phyloP scores from a whole-genome alignment of 2,797 vertebrate genomes.

The Pipistrellus pygmaeus region DNA sequence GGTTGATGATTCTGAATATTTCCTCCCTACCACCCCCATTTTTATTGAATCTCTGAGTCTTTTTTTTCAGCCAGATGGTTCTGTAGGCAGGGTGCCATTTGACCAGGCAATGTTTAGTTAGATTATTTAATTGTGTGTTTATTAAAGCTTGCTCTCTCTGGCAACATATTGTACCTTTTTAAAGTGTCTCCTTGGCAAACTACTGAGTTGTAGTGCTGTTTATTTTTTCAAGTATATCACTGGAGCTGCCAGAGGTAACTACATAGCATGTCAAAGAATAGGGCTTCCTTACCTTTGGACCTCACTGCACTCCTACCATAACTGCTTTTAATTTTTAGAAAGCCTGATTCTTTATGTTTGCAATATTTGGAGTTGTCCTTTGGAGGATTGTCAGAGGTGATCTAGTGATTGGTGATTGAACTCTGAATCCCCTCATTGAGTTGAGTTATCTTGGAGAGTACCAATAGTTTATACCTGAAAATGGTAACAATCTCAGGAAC shows the following conservation, averaged over 20 bases:
- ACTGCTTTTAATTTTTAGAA: constrained; percentile 14
- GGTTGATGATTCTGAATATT: constrained; percentile 71
- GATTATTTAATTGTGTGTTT: constrained; percentile 78
- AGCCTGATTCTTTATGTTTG: background rate
- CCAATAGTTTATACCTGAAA: background rate
- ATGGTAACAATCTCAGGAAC: background rate
- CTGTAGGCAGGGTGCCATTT: constrained; percentile 75
- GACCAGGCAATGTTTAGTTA: constrained; percentile 72
- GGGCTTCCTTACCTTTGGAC: background rate
- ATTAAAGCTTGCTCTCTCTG: constrained; percentile 76
- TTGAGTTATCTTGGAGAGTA: constrained; percentile 4
- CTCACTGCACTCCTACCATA: background rate
- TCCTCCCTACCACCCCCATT: background rate
- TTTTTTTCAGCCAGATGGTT: constrained; percentile 80
- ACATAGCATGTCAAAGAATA: background rate
- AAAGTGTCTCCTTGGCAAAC: constrained; percentile 67
- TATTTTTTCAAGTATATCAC: constrained; percentile 41
- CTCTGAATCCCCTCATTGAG: background rate
- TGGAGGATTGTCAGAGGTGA: background rate
- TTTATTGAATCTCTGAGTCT: constrained; percentile 57
- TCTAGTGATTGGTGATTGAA: background rate
- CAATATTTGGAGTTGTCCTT: background rate
- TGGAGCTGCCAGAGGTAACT: constrained; percentile 21
- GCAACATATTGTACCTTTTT: constrained; percentile 66
- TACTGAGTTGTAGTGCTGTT: constrained; percentile 17